phyloP scores from a whole-genome alignment of 1,140 invertebrate species.

The Papilio polytes region DNA sequence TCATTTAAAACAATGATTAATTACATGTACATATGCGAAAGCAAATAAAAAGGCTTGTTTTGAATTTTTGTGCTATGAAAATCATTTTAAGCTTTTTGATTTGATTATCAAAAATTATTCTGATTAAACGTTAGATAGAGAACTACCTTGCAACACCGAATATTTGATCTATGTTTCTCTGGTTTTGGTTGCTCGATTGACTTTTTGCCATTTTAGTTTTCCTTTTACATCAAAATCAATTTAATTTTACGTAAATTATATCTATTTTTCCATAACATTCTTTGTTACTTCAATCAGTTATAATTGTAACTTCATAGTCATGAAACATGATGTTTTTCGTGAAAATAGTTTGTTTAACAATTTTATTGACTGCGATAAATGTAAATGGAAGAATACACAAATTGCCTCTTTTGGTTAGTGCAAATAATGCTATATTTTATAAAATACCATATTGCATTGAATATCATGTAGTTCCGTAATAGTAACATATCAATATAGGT shows the following conservation, averaged over 20 bases:
- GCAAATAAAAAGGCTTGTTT: too few relatives aligned
- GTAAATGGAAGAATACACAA: constrained; percentile 73
- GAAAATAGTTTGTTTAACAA: constrained; percentile 53
- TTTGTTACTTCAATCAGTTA: constrained; percentile 19
- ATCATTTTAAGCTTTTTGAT: too few relatives aligned
- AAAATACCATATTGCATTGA: constrained; percentile 43
- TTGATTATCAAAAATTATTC: too few relatives aligned
- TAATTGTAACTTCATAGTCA: constrained; percentile 53
- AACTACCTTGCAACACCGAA: too few relatives aligned
- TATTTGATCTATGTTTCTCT: too few relatives aligned
- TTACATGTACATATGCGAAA: too few relatives aligned
- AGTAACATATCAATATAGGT: neutral
- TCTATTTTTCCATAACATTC: neutral
- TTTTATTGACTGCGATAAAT: constrained; percentile 53
- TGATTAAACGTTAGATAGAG: too few relatives aligned
- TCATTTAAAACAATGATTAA: too few relatives aligned
- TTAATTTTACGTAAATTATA: neutral
- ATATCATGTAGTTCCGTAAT: neutral
- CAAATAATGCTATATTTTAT: constrained; percentile 16
- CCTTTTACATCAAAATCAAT: too few relatives aligned
- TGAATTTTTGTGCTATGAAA: too few relatives aligned
- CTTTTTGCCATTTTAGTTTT: too few relatives aligned
- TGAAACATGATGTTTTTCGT: constrained; percentile 70
- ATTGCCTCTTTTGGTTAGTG: constrained; percentile 66
- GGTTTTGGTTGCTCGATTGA: too few relatives aligned